phyloP scores from a whole-genome alignment of 1,140 invertebrate species.

The Cryptotermes secundus region DNA sequence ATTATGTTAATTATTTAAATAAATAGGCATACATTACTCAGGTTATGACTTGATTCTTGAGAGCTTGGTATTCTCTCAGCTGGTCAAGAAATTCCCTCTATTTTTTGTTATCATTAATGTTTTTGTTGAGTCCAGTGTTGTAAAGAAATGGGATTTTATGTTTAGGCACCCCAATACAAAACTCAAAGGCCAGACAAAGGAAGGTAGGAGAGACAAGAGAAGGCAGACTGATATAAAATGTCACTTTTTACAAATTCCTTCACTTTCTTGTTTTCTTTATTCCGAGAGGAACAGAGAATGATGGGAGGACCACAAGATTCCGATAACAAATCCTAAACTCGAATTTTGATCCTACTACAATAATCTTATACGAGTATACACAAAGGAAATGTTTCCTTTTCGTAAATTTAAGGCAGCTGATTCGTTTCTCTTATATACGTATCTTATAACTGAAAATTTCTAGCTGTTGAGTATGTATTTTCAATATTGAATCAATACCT shows the following conservation, averaged over 20 bases:
- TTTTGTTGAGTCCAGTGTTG: too few relatives aligned
- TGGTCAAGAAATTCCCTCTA: too few relatives aligned
- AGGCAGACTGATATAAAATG: neutral
- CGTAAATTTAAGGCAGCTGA: neutral
- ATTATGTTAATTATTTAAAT: too few relatives aligned
- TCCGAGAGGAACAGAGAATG: neutral
- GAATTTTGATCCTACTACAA: too few relatives aligned
- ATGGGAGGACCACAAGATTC: neutral
- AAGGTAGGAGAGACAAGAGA: neutral
- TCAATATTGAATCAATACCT: neutral
- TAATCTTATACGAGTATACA: neutral
- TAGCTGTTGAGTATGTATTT: neutral
- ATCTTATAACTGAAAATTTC: neutral
- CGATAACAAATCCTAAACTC: neutral
- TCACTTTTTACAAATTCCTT: neutral
- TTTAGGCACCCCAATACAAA: neutral
- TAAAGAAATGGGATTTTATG: neutral
- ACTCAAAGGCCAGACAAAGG: neutral
- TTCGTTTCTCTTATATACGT: neutral
- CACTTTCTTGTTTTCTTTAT: neutral
- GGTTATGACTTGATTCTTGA: too few relatives aligned
- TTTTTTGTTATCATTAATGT: too few relatives aligned
- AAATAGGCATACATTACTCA: too few relatives aligned
- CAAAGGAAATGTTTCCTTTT: neutral
- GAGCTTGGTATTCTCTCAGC: too few relatives aligned